Conservation (phyloP, 2,113 vertebrate species). For the Tupaia chinensis region DNA sequence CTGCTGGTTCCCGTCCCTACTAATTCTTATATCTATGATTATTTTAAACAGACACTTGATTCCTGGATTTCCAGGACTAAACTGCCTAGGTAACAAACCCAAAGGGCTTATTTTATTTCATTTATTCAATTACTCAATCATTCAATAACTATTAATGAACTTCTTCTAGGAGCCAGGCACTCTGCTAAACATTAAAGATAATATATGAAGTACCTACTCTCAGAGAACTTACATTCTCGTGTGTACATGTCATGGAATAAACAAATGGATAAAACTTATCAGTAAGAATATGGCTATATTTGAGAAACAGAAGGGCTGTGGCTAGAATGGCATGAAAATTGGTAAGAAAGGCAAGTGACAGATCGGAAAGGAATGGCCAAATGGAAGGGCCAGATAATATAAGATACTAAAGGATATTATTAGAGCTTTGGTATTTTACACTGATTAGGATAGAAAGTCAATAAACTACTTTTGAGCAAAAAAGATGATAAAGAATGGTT, state of each 20-base stretch:
- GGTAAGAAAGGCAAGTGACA: not conserved
- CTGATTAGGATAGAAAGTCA: not conserved
- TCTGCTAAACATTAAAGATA: not conserved
- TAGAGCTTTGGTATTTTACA: not conserved
- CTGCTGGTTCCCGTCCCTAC: not conserved
- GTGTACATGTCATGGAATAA: not conserved
- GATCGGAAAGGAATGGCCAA: not conserved
- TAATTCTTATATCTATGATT: constrained; percentile 6
- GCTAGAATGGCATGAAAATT: not conserved
- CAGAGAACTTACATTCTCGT: not conserved
- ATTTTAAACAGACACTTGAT: not conserved
- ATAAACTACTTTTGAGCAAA: not conserved
- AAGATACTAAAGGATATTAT: not conserved
- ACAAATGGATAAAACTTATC: not conserved
- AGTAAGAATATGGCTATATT: not conserved
- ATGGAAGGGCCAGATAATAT: not conserved
- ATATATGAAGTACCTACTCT: not conserved
- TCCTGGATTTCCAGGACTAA: not conserved
- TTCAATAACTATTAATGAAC: constrained; percentile 1
- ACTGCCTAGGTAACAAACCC: not conserved
- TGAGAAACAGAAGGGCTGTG: not conserved
- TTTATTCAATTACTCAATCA: not conserved
- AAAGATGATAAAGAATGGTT: not conserved
- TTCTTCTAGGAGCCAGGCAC: not conserved
- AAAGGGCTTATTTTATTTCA: not conserved